These are phyloP conservation scores for Pocillopora grandis DNA, from an alignment of 92 coral and sea anemone species.

Conservation along the genomic window DNA sequence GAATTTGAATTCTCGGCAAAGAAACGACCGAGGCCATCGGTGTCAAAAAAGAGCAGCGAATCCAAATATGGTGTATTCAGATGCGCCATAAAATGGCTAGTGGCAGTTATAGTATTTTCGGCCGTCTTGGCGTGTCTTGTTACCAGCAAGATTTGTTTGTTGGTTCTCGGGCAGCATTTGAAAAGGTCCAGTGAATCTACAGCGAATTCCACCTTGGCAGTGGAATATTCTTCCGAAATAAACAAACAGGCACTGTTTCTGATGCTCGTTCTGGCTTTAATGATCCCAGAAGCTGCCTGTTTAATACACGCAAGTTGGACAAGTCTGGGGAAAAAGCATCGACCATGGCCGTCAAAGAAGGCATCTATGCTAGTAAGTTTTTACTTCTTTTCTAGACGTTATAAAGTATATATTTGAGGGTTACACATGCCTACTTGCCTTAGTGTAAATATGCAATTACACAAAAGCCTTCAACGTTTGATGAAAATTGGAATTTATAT, in stretches of 20 bases:
- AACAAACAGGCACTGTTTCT: conserved; percentile 69
- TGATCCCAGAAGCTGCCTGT: conserved; percentile 76
- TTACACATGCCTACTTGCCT: too few relatives aligned
- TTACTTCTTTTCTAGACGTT: too few relatives aligned
- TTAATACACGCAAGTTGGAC: conserved; percentile 62
- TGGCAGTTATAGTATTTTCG: not conserved
- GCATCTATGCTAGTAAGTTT: conserved; percentile 71
- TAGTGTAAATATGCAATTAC: too few relatives aligned
- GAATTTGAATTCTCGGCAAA: too few relatives aligned
- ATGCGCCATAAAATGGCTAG: conserved; percentile 15
- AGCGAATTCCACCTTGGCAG: not conserved
- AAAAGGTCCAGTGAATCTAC: conserved; percentile 1
- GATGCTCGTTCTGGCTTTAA: conserved; percentile 69
- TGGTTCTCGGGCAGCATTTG: conserved; percentile 30
- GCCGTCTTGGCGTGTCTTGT: conserved; percentile 14
- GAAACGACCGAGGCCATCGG: too few relatives aligned
- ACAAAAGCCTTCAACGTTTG: too few relatives aligned
- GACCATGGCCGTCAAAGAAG: conserved; percentile 80
- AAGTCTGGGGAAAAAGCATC: conserved; percentile 54
- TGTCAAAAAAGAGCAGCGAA: too few relatives aligned
- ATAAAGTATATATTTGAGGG: too few relatives aligned
- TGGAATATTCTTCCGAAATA: not conserved
- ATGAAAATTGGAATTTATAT: too few relatives aligned
- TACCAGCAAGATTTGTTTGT: conserved; percentile 22
- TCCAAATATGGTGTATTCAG: too few relatives aligned